These are phyloP conservation scores for Colius striatus DNA, from an alignment of 2,113 vertebrate species.

Conservation along the genomic window DNA sequence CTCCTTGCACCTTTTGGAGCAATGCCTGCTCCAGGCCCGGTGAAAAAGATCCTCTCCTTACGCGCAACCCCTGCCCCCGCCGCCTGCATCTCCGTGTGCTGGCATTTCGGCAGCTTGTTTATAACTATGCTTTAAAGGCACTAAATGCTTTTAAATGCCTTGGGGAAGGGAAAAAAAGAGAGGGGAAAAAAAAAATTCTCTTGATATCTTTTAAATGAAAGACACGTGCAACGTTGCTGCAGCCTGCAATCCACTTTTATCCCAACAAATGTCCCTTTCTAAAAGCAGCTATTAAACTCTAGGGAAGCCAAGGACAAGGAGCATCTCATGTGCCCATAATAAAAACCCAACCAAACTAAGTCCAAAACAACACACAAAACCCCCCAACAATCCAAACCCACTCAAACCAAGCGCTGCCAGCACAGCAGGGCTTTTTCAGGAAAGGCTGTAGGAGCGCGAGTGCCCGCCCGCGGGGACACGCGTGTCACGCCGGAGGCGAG, in stretches of 20 bases:
- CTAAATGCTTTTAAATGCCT: constrained; percentile 59
- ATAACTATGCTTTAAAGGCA: constrained; percentile 55
- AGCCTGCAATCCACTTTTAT: constrained; percentile 28
- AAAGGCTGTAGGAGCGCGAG: background rate
- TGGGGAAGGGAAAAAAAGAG: background rate
- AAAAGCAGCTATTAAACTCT: constrained; percentile 19
- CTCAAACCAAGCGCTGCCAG: background rate
- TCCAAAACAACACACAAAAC: background rate
- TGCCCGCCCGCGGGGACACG: background rate
- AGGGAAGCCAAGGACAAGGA: background rate
- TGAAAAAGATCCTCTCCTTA: background rate
- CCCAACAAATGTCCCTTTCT: constrained; percentile 37
- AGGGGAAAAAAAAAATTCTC: background rate
- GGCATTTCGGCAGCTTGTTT: constrained; percentile 58
- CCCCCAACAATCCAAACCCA: background rate
- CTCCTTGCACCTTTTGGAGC: background rate
- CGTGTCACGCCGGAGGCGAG: background rate
- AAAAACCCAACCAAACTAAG: background rate
- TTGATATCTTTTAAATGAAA: constrained; percentile 74
- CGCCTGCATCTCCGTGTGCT: background rate
- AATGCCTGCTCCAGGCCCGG: background rate
- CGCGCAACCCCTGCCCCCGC: background rate
- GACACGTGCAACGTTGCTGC: constrained; percentile 57
- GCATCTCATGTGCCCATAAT: background rate
- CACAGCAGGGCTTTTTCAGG: background rate